phyloP scores from a whole-genome alignment of 2,113 vertebrate genomes.

The Ahaetulla prasina region DNA sequence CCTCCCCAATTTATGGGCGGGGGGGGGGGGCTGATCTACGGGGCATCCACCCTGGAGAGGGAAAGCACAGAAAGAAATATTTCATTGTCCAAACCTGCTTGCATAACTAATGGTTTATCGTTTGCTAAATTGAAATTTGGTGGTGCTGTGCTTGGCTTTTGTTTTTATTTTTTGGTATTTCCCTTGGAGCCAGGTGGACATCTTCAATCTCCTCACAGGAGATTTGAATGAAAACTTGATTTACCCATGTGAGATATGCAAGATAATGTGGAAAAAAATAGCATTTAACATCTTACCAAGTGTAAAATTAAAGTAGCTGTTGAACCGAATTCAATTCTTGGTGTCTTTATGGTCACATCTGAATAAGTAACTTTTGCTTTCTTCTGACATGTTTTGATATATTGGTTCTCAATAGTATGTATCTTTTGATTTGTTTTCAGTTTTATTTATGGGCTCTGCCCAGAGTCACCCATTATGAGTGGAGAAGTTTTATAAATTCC shows the following conservation, averaged over 20 bases:
- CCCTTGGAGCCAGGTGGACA: neutral
- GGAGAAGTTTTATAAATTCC: neutral
- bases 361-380: neutral
- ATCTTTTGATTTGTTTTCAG: neutral
- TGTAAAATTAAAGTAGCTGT: neutral
- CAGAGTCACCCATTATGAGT: neutral
- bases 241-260: neutral
- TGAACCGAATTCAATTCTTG: neutral
- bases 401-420: neutral
- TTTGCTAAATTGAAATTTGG: neutral
- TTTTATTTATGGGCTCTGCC: neutral
- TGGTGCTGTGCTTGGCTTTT: neutral
- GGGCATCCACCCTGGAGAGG: neutral
- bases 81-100: neutral
- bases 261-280: neutral
- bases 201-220: neutral
- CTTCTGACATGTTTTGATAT: neutral
- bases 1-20: neutral
- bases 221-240: neutral
- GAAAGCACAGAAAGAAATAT: neutral
- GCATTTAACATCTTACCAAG: neutral
- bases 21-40: neutral
- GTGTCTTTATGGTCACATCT: neutral
- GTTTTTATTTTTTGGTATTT: neutral
- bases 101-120: neutral